Evolutionary conservation across 2,113 vertebrate species (phyloP).

Genomic region (Origma solitaria): DNA sequence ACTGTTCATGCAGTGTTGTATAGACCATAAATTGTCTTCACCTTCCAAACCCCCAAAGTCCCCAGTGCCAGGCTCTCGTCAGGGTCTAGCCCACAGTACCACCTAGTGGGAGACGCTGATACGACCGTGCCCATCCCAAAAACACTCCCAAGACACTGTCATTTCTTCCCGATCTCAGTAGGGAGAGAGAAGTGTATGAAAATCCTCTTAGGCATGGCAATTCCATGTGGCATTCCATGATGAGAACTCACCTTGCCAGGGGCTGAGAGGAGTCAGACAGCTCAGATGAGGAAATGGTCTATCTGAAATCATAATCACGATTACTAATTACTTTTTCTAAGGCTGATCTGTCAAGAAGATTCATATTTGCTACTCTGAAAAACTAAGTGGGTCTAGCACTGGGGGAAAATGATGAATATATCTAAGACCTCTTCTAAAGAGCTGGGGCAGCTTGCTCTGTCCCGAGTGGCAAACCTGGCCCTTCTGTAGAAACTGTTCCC

Average conservation of each 20-base stretch:
- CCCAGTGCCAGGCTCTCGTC: not conserved
- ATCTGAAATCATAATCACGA: not conserved
- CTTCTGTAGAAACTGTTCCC: not conserved
- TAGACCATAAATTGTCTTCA: not conserved
- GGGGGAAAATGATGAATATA: not conserved
- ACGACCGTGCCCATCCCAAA: not conserved
- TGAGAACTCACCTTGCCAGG: not conserved
- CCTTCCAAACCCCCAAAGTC: not conserved
- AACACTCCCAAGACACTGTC: fast-evolving
- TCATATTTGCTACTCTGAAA: not conserved
- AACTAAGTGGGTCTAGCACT: not conserved
- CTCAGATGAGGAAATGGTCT: not conserved
- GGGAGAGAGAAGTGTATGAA: not conserved
- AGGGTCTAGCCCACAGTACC: conserved; percentile 31
- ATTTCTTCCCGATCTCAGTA: not conserved
- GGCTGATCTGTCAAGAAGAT: not conserved
- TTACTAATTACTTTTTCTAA: not conserved
- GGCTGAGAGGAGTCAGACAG: not conserved
- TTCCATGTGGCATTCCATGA: not conserved
- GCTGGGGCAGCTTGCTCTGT: not conserved
- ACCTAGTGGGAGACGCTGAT: conserved; percentile 21
- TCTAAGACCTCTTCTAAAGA: not conserved
- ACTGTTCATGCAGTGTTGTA: not conserved
- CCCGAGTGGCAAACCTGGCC: not conserved
- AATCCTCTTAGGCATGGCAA: not conserved